phyloP scores from a whole-genome alignment of 2,888 invertebrate species.

The Seira musarum region DNA sequence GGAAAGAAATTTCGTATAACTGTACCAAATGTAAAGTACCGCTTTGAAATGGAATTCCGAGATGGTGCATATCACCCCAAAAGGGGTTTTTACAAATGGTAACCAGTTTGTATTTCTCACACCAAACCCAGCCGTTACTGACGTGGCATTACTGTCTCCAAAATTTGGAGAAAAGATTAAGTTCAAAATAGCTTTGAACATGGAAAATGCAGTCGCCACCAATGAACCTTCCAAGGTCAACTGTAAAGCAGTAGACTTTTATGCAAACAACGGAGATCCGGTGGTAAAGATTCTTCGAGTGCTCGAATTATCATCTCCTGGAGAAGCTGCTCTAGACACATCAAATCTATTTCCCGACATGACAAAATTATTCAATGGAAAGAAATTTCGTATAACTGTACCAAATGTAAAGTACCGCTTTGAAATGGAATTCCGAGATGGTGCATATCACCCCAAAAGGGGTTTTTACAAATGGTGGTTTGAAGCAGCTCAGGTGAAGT shows the following conservation, averaged over 20 bases:
- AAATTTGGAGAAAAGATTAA: constrained; percentile 34
- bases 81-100: constrained; percentile 40
- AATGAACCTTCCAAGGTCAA: background rate
- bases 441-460: constrained; percentile 40
- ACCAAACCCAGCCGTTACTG: background rate
- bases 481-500: constrained; percentile 32
- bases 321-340: background rate
- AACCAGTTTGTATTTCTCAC: constrained; percentile 17
- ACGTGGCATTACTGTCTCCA: constrained; percentile 10
- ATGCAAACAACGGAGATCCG: background rate
- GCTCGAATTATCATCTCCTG: background rate
- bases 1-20: constrained; percentile 23
- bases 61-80: constrained; percentile 43
- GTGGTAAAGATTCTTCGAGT: background rate
- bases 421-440: constrained; percentile 37
- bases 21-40: constrained; percentile 27
- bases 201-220: background rate
- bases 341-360: constrained; percentile 33
- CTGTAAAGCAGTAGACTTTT: constrained; percentile 14
- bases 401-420: constrained; percentile 35
- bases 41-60: constrained; percentile 36
- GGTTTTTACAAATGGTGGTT: constrained; percentile 42
- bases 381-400: constrained; percentile 15
- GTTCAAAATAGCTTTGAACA: constrained; percentile 21
- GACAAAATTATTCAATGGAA: constrained; percentile 31